Evolutionary conservation across 1,140 invertebrate genomes (phyloP).

Genomic region (Atopsyche davidsoni): DNA sequence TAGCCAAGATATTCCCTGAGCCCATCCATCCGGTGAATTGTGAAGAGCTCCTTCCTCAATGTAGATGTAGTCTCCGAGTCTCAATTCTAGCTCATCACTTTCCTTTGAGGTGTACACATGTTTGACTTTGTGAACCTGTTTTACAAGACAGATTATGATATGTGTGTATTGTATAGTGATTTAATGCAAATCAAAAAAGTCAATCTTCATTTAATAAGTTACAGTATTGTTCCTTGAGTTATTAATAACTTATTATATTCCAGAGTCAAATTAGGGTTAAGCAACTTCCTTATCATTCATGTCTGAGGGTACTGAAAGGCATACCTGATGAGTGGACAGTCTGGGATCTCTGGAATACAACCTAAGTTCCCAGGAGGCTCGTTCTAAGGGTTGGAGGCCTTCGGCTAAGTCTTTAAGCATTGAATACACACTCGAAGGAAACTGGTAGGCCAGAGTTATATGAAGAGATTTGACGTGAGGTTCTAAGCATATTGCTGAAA

Average conservation of each 20-base stretch:
- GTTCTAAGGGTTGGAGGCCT: constrained; percentile 56
- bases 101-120: constrained; percentile 71
- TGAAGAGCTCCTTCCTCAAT: constrained; percentile 66
- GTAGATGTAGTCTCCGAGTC: constrained; percentile 81
- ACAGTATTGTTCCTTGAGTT: too few relatives aligned
- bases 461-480: constrained; percentile 78
- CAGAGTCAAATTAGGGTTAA: too few relatives aligned
- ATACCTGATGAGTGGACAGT: constrained; percentile 68
- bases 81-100: constrained; percentile 77
- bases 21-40: constrained; percentile 77
- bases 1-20: constrained; percentile 79
- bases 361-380: constrained; percentile 75
- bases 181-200: too few relatives aligned
- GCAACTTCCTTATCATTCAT: too few relatives aligned
- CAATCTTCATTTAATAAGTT: too few relatives aligned
- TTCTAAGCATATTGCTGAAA: constrained; percentile 62
- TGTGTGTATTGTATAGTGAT: too few relatives aligned
- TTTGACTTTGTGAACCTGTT: constrained; percentile 73
- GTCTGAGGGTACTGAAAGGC: too few relatives aligned
- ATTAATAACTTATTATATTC: too few relatives aligned
- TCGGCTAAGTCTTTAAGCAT: constrained; percentile 67
- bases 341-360: constrained; percentile 78
- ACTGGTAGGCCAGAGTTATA: constrained; percentile 83
- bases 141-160: too few relatives aligned
- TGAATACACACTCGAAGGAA: constrained; percentile 64